phyloP scores from a whole-genome alignment of 2,797 vertebrate genomes.

The Huso huso region DNA sequence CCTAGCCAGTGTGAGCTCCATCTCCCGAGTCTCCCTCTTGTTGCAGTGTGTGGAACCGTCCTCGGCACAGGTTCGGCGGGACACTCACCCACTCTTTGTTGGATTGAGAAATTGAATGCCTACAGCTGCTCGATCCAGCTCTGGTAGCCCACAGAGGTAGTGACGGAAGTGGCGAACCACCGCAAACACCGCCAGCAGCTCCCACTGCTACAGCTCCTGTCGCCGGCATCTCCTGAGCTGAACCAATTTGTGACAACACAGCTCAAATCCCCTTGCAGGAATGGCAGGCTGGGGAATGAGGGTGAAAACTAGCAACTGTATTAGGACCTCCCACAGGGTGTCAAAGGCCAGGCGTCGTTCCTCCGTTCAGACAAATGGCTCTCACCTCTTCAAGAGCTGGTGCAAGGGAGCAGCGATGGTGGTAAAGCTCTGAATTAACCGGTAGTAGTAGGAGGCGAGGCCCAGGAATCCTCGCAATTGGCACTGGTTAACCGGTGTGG shows the following conservation, averaged over 20 bases:
- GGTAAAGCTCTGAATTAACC: too few species aligned
- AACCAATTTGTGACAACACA: background rate
- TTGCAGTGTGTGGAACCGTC: background rate
- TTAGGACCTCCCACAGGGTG: too few species aligned
- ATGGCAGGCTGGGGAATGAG: background rate
- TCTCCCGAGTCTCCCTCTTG: background rate
- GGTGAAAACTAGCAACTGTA: background rate
- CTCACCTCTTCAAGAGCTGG: too few species aligned
- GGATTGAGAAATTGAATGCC: background rate
- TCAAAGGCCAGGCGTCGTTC: too few species aligned
- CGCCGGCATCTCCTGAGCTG: background rate
- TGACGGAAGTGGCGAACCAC: background rate
- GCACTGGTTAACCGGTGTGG: too few species aligned
- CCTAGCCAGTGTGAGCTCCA: background rate
- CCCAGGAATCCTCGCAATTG: too few species aligned
- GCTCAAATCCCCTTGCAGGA: background rate
- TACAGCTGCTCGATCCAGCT: slow-evolving; percentile 6
- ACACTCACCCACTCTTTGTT: background rate
- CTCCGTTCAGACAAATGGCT: background rate
- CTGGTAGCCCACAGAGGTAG: slow-evolving; percentile 5
- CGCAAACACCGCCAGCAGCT: background rate
- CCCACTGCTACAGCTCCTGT: background rate
- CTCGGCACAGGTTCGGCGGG: background rate
- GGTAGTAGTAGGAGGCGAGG: too few species aligned
- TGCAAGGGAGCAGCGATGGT: too few species aligned